A percentile compares a stretch with the other conserved stretches of the same genome.
phyloP scores from a whole-genome alignment of 2,888 invertebrate genomes.

The Mesorhabditis spiculigera region DNA sequence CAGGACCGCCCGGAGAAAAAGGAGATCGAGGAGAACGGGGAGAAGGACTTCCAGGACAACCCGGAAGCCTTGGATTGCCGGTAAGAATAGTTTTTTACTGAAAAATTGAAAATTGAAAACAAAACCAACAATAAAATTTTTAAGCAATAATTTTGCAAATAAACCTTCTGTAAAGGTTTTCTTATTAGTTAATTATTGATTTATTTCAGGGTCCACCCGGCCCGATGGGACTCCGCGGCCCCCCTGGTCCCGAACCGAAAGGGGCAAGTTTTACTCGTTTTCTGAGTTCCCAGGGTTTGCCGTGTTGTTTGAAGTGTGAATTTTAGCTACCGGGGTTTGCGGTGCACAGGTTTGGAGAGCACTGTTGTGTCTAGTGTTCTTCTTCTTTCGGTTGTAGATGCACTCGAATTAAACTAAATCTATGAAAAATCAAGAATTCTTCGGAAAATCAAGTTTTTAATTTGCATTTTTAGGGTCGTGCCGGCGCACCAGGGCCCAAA shows the following conservation, averaged over 20 bases:
- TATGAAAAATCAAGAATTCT: neutral
- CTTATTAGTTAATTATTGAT: too few relatives aligned
- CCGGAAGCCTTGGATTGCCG: conserved; percentile 49
- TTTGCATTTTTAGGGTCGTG: conserved; percentile 40
- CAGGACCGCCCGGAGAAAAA: conserved; percentile 30
- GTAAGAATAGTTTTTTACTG: conserved; percentile 6
- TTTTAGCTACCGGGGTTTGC: neutral
- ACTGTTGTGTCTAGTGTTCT: neutral
- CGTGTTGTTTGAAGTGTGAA: too few relatives aligned
- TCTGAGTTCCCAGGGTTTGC: too few relatives aligned
- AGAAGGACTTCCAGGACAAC: conserved; percentile 39
- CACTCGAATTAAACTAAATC: neutral
- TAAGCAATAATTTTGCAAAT: too few relatives aligned
- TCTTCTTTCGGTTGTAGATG: conserved; percentile 14
- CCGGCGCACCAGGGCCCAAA: conserved; percentile 41
- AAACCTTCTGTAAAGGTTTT: too few relatives aligned
- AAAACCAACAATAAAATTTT: too few relatives aligned
- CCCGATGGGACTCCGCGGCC: conserved; percentile 47
- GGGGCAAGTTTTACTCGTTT: conserved; percentile 23
- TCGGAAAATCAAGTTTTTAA: too few relatives aligned
- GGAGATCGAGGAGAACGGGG: conserved; percentile 32
- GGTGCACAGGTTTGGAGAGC: neutral
- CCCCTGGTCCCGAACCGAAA: conserved; percentile 40
- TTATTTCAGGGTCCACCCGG: conserved; percentile 54
- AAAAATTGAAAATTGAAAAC: too few relatives aligned